phyloP scores from a whole-genome alignment of 92 coral and sea anemone species.

The Micromussa lordhowensis region DNA sequence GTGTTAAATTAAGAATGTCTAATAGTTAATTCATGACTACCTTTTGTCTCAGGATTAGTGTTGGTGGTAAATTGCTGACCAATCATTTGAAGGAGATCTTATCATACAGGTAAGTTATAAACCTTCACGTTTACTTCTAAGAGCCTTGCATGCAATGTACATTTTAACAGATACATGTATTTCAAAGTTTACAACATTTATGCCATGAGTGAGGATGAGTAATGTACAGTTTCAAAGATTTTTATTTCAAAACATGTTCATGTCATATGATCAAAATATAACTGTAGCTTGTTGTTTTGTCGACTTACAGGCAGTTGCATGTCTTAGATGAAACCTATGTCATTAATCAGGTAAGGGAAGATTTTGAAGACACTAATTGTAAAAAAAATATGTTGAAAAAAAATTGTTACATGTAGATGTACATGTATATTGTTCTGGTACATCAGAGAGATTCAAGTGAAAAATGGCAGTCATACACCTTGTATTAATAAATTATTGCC shows the following conservation, averaged over 20 bases:
- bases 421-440: no score
- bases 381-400: no score
- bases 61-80: slow-evolving; percentile 95
- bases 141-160: background rate
- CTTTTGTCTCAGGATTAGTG: slow-evolving; percentile 74
- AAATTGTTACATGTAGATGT: no score
- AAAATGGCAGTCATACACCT: no score
- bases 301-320: slow-evolving; percentile 85
- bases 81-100: slow-evolving; percentile 95
- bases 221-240: background rate
- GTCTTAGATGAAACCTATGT: slow-evolving; percentile 98
- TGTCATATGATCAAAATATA: background rate
- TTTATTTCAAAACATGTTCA: background rate
- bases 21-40: background rate
- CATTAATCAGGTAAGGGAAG: slow-evolving; percentile 87
- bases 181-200: background rate
- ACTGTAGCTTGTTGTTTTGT: background rate
- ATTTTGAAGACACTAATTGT: background rate
- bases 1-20: background rate
- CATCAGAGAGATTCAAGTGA: no score
- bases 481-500: no score
- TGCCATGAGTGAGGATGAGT: background rate
- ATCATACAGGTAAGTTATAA: slow-evolving; percentile 80
- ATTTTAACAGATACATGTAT: background rate
- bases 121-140: background rate